Conservation (phyloP, 2,888 invertebrate species). For the Agrotis puta region DNA sequence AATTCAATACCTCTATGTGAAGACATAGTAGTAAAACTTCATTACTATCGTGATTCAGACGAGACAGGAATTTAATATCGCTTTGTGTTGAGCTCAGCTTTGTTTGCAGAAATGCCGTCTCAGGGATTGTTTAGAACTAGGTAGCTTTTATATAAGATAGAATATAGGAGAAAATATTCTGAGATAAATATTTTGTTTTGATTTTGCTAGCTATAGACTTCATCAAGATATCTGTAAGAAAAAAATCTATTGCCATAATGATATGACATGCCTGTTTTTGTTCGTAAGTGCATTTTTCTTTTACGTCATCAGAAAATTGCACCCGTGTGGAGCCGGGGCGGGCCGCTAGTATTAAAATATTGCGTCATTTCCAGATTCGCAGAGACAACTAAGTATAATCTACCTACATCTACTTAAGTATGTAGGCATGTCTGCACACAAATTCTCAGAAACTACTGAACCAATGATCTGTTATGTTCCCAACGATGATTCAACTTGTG, state of each 20-base stretch:
- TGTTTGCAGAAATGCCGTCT: conserved; percentile 58
- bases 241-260: too few relatives aligned
- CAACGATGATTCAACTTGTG: conserved; percentile 33
- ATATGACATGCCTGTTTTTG: too few relatives aligned
- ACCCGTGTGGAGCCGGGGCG: too few relatives aligned
- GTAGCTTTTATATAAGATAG: not conserved
- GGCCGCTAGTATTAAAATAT: not conserved
- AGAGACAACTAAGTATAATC: not conserved
- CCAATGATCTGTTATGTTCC: conserved; percentile 17
- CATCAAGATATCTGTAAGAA: too few relatives aligned
- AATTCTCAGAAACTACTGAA: conserved; percentile 46
- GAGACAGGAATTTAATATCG: conserved; percentile 84
- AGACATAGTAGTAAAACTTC: conserved; percentile 71
- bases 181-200: too few relatives aligned
- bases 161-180: not conserved
- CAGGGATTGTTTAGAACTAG: conserved; percentile 12
- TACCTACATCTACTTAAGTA: not conserved
- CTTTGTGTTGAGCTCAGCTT: conserved; percentile 59
- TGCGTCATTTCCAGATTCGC: not conserved
- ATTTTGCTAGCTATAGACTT: not conserved
- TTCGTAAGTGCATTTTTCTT: too few relatives aligned
- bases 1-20: not conserved
- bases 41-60: conserved; percentile 78
- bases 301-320: too few relatives aligned
- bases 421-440: conserved; percentile 15